Evolutionary conservation across 2,888 invertebrate species (phyloP).

Genomic region (Cephus spinipes): DNA sequence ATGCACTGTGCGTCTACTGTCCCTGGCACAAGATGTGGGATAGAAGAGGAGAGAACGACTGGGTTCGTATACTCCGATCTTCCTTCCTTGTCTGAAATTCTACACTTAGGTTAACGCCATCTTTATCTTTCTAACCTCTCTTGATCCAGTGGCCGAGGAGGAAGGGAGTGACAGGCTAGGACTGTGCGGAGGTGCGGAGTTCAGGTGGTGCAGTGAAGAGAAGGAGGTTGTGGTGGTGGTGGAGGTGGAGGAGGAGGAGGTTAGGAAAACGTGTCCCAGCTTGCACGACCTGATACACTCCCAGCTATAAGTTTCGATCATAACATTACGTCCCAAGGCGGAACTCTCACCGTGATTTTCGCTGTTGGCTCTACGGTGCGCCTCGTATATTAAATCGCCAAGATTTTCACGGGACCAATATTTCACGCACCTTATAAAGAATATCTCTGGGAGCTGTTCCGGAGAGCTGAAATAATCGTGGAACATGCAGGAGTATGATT

Average conservation of each 20-base stretch:
- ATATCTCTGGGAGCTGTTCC: neutral
- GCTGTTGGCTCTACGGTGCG: neutral
- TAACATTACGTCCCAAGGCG: conserved; percentile 32
- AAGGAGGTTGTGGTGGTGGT: neutral
- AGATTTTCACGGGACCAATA: neutral
- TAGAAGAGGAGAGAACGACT: conserved; percentile 15
- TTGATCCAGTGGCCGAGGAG: neutral
- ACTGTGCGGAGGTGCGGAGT: conserved; percentile 4
- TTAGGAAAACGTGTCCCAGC: conserved; percentile 7
- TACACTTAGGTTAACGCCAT: neutral
- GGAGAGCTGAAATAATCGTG: neutral
- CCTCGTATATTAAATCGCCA: neutral
- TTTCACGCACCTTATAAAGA: neutral
- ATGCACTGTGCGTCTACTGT: conserved; percentile 53
- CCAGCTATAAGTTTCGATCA: conserved; percentile 43
- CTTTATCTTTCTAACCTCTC: neutral
- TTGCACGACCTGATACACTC: conserved; percentile 47
- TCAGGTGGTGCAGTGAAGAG: conserved; percentile 1
- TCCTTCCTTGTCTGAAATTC: neutral
- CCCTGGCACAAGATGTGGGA: neutral
- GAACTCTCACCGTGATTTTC: neutral
- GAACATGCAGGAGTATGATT: conserved; percentile 4
- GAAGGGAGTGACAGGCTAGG: neutral
- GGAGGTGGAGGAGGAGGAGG: neutral
- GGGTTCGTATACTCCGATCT: neutral